A percentile compares a stretch with the other conserved stretches of the same genome.
These are phyloP conservation scores for Bos taurus DNA, from an alignment of 2,113 vertebrate genomes.

Conservation along the genomic window ARS-UCD2.0 NC_037334.1:107518001-107518500, in stretches of 20 bases:
- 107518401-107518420: background rate
- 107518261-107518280: background rate
- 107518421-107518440: background rate
- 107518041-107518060: background rate
- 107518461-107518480: background rate
- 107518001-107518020: background rate
- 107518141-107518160: background rate
- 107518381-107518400: background rate
- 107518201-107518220: background rate
- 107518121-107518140: background rate
- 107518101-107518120: background rate
- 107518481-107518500: background rate
- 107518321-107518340: background rate
- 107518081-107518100: background rate
- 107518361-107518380: background rate
- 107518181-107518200: background rate
- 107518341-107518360: background rate
- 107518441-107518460: background rate
- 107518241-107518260: background rate
- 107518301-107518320: background rate
- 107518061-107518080: background rate
- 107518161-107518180: background rate
- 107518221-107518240: accelerated
- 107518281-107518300: background rate
- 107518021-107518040: background rate